A percentile compares a stretch with the other conserved stretches of the same genome.
phyloP scores from a whole-genome alignment of 1,140 invertebrate species.

The Condylostylus longicornis region DNA sequence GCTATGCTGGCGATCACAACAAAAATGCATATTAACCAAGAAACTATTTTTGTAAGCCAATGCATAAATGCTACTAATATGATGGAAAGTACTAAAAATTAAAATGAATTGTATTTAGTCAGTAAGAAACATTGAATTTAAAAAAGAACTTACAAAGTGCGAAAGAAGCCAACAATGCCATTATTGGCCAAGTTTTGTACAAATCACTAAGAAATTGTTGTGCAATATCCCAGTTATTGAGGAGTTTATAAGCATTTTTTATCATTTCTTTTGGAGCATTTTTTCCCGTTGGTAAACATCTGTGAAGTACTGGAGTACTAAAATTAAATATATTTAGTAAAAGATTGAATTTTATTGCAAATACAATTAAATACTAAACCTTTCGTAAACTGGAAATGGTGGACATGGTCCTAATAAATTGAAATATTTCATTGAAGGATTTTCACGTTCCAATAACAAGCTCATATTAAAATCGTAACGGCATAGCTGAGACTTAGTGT shows the following conservation, averaged over 20 bases:
- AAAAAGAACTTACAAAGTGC: constrained; percentile 52
- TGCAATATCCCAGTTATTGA: constrained; percentile 76
- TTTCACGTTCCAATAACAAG: constrained; percentile 18
- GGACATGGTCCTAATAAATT: constrained; percentile 56
- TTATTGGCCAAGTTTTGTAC: constrained; percentile 72
- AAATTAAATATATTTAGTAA: constrained; percentile 11
- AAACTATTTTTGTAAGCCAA: constrained; percentile 64
- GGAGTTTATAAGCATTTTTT: constrained; percentile 55
- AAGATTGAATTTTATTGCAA: background rate
- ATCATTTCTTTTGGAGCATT: constrained; percentile 39
- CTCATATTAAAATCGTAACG: constrained; percentile 51
- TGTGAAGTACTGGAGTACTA: constrained; percentile 63
- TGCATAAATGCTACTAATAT: constrained; percentile 71
- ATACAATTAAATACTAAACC: constrained; percentile 16
- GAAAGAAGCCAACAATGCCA: constrained; percentile 63
- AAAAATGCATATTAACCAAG: constrained; percentile 71
- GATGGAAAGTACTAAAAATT: constrained; percentile 55
- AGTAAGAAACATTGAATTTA: constrained; percentile 1
- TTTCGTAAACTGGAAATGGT: constrained; percentile 50
- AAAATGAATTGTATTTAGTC: constrained; percentile 1
- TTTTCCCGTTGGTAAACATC: constrained; percentile 61
- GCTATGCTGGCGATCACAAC: constrained; percentile 58
- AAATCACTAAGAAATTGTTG: constrained; percentile 78
- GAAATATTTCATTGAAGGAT: constrained; percentile 33
- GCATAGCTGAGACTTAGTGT: constrained; percentile 58